Evolutionary conservation across 2,113 vertebrate genomes (phyloP).

Genomic region (Eurypyga helias): DNA sequence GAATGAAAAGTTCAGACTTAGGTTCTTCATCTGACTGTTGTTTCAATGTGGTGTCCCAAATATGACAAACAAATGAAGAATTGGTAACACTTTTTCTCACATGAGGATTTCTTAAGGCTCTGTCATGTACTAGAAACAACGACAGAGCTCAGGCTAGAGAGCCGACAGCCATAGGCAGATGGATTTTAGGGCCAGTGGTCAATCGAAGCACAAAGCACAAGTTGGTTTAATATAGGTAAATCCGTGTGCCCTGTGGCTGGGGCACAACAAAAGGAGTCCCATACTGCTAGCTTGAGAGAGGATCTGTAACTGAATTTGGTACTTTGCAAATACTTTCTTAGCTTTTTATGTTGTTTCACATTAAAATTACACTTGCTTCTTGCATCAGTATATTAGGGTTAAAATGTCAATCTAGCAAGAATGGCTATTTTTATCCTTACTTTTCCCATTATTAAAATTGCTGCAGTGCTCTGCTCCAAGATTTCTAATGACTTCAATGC

Average conservation of each 20-base stretch:
- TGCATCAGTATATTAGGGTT: neutral
- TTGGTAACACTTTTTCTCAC: neutral
- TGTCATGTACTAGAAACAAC: neutral
- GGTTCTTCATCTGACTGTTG: neutral
- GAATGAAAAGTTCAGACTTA: neutral
- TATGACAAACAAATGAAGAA: neutral
- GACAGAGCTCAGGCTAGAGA: neutral
- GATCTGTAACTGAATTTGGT: neutral
- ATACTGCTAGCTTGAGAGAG: neutral
- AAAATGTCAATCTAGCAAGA: neutral
- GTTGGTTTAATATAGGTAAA: neutral
- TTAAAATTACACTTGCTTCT: neutral
- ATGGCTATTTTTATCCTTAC: neutral
- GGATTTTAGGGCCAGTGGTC: neutral
- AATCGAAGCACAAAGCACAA: neutral
- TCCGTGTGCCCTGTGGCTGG: neutral
- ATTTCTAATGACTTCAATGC: neutral
- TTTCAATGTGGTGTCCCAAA: neutral
- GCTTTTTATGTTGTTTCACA: neutral
- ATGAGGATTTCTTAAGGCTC: neutral
- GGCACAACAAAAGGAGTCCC: neutral
- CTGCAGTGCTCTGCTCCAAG: neutral
- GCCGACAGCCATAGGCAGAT: fast-evolving
- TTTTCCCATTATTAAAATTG: neutral
- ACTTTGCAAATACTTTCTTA: neutral